Conservation (phyloP, 2,888 invertebrate genomes). For the Choristoneura rosaceana region DNA sequence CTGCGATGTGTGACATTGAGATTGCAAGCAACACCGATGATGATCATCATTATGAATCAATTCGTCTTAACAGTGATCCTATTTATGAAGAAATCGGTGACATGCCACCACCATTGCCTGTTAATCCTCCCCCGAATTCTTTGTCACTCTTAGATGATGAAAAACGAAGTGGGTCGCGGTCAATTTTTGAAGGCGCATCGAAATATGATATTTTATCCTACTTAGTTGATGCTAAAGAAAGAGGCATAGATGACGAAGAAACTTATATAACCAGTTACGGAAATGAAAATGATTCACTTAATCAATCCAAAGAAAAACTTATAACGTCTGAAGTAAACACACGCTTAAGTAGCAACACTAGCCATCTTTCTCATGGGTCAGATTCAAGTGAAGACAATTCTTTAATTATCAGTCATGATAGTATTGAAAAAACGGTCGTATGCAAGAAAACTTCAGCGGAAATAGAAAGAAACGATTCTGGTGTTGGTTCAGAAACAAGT, state of each 20-base stretch:
- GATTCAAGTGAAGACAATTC: slow-evolving; percentile 95
- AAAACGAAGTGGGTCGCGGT: slow-evolving; percentile 88
- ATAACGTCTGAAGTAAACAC: slow-evolving; percentile 70
- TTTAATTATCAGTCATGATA: slow-evolving; percentile 86
- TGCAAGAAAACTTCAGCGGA: slow-evolving; percentile 88
- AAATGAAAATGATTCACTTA: slow-evolving; percentile 82
- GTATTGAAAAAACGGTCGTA: slow-evolving; percentile 81
- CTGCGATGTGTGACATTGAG: slow-evolving; percentile 89
- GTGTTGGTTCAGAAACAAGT: slow-evolving; percentile 96
- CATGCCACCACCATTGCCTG: slow-evolving; percentile 91
- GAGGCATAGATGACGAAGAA: slow-evolving; percentile 89
- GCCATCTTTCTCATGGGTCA: slow-evolving; percentile 92
- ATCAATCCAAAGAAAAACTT: slow-evolving; percentile 85
- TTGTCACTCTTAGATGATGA: slow-evolving; percentile 89
- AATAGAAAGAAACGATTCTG: slow-evolving; percentile 96
- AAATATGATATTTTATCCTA: slow-evolving; percentile 96
- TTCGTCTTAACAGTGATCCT: slow-evolving; percentile 88
- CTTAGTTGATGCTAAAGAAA: slow-evolving; percentile 93
- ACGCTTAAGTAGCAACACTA: slow-evolving; percentile 88
- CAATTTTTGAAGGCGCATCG: slow-evolving; percentile 92
- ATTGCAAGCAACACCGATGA: slow-evolving; percentile 86
- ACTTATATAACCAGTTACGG: slow-evolving; percentile 88
- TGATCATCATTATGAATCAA: slow-evolving; percentile 91
- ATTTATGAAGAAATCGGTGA: slow-evolving; percentile 92
- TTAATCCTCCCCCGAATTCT: slow-evolving; percentile 91